Evolutionary conservation across 2,888 invertebrate genomes (phyloP).

Genomic region (Drosophila prostipennis): DNA sequence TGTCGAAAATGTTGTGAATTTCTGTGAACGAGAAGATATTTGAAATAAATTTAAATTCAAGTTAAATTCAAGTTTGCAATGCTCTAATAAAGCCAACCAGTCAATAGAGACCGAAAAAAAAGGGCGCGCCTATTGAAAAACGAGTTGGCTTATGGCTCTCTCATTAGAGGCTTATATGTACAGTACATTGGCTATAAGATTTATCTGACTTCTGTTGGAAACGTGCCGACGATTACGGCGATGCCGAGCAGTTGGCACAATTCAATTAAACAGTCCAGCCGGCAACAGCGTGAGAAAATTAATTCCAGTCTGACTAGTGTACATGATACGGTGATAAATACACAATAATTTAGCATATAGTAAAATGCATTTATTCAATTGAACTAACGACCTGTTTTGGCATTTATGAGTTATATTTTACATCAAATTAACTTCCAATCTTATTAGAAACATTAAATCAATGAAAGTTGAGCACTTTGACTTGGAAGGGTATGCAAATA

Average conservation of each 20-base stretch:
- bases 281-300: slow-evolving; percentile 22
- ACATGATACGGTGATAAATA: neutral
- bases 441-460: neutral
- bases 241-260: slow-evolving; percentile 32
- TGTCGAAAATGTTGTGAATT: slow-evolving; percentile 95
- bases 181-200: slow-evolving; percentile 14
- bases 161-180: slow-evolving; percentile 45
- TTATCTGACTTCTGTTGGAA: slow-evolving; percentile 57
- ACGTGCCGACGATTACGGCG: slow-evolving; percentile 65
- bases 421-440: neutral
- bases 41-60: slow-evolving; percentile 1
- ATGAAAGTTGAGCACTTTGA: neutral
- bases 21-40: slow-evolving; percentile 86
- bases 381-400: slow-evolving; percentile 1
- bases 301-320: neutral
- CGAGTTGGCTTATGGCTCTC: slow-evolving; percentile 19
- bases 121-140: slow-evolving; percentile 55
- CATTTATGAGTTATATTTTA: neutral
- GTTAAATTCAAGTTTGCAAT: slow-evolving; percentile 2
- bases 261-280: slow-evolving; percentile 53
- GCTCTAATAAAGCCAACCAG: slow-evolving; percentile 10
- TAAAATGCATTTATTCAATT: slow-evolving; percentile 1
- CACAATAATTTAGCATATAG: neutral
- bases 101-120: slow-evolving; percentile 25
- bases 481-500: no score